Base-by-base conservation (phyloP, 2,888 invertebrate species). In the Galerucella calmariensis region DNA sequence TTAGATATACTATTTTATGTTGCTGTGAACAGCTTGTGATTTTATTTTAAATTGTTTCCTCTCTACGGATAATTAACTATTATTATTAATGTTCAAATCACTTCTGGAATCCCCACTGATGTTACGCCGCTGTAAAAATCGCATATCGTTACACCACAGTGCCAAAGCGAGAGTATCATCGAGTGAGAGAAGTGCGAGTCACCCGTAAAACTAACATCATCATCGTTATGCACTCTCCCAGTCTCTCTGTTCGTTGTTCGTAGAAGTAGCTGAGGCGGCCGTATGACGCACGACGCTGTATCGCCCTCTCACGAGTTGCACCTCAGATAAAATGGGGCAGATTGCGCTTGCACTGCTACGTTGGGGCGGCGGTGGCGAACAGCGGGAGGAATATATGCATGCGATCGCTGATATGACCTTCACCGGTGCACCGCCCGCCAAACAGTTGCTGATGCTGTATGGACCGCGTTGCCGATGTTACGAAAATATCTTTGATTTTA, bases 371-470 rank as follows among this genome's bases (percentile, higher is more conserved):
- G 66, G 71, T 65, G 71, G 67, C 72, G 77, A 77, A 71, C 78
- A 75, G 81, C 80, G 80, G 80, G 80, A 80, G 79, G 80, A 80
- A 80, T 78, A 79, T 80, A 80, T 79, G 72, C 75, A 78, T 80
- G 79, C 78, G 77, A 80, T 81, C 77, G 72, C 78, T 76, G 79
- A 79, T 77, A 78, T 81, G 82, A 82, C 82, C 82, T 82, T 82
- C 81, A 80, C 63, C 79, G 75, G 76, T 77, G 77, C 78, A 78
- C 77, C 78, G 77, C 74, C 76, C 74, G 75, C 73, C 76, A 76
- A 76, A 76, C 90, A 61, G 69, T 69, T 69, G 69, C 70, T 70
- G 69, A 63, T 70, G 70, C 59, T 65, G 70, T 65, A 12, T 61
- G 61, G 27, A 35, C 61, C 27, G 11, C 9, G 61, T 61, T 61